Evolutionary conservation across 2,797 vertebrate species (phyloP).

Genomic region (Selene dorsalis): DNA sequence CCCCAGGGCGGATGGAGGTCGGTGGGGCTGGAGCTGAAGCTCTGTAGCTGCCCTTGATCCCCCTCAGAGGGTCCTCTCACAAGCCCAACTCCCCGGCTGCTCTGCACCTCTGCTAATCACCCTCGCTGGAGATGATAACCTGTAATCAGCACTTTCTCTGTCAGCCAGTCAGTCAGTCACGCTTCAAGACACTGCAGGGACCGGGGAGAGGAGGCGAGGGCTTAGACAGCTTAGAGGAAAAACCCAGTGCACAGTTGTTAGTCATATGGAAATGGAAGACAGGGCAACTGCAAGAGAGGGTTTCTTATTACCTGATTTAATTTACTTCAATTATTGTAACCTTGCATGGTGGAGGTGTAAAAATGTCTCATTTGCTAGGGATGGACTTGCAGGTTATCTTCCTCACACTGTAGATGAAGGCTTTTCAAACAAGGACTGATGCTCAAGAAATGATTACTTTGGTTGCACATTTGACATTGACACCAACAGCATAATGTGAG

Average conservation of each 20-base stretch:
- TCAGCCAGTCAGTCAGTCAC: slow-evolving; percentile 58
- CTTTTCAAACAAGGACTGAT: background rate
- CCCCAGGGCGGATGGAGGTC: slow-evolving; percentile 41
- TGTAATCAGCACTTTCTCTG: slow-evolving; percentile 70
- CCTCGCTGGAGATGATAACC: slow-evolving; percentile 62
- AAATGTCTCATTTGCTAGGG: background rate
- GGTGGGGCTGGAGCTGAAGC: slow-evolving; percentile 31
- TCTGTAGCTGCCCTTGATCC: slow-evolving; percentile 51
- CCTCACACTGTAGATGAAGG: background rate
- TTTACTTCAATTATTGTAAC: background rate
- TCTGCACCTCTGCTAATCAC: slow-evolving; percentile 66
- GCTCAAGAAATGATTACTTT: background rate
- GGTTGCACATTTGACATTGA: background rate
- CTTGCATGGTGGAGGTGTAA: background rate
- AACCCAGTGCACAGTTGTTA: slow-evolving; percentile 38
- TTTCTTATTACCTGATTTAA: slow-evolving; percentile 17
- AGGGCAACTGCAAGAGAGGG: background rate
- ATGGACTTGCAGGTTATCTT: background rate
- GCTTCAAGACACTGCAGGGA: slow-evolving; percentile 33
- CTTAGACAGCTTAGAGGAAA: slow-evolving; percentile 41
- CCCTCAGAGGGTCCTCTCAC: slow-evolving; percentile 60
- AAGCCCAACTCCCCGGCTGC: slow-evolving; percentile 44
- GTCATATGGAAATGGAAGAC: slow-evolving; percentile 18
- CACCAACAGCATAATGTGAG: background rate
- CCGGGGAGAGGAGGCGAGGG: slow-evolving; percentile 3